Base-by-base conservation (phyloP, 2,888 invertebrate species). In the Leptopilina drosophilae region DNA sequence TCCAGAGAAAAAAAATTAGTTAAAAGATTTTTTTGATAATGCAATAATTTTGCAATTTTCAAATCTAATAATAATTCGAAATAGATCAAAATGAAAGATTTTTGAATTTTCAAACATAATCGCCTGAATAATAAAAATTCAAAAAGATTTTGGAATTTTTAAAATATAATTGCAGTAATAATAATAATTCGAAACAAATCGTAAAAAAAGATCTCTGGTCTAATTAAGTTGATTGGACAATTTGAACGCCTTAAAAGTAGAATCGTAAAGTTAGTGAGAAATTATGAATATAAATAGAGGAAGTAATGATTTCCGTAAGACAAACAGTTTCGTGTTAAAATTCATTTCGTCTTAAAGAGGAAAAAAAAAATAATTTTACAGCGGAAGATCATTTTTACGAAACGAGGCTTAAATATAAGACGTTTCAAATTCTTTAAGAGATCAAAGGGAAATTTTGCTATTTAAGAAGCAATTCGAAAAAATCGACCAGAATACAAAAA, bases 371-470 rank as follows among this genome's bases (percentile, higher is more conserved):
- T 66, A 9, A 49, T 49, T 49, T 46, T 8, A 46, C 14, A 66
- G 42, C 15, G 66, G 42, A 42, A 66, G 66, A 66, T 15, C 42
- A 7, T 46, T 66, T 66, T 66, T 15, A 66, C 11, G n/a, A 66
- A 66, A 66, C 42, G 66, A 66, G 46, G 46, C 66, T 15, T 46
- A 15, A 11, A 66, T 66, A 20, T 20, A 20, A 1, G 46, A 66
- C 66, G 66, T 46, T 66, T 15, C 46, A 69, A 46, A 20, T 9
- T 69, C 20, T 26, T 12, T 12, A 53, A 26, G 26, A 53, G 26
- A 69, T 69, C 69, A 69, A 69, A 69, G 49, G 49, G 46, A 69
- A 69, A 11, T 69, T 69, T 26, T 69, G 49, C 49, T 69, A 26
- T 49, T 1, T 20, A 46, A 69, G 20, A 69, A 46, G 9, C 15